phyloP scores from a whole-genome alignment of 2,888 invertebrate species.

The Tiphia femorata region DNA sequence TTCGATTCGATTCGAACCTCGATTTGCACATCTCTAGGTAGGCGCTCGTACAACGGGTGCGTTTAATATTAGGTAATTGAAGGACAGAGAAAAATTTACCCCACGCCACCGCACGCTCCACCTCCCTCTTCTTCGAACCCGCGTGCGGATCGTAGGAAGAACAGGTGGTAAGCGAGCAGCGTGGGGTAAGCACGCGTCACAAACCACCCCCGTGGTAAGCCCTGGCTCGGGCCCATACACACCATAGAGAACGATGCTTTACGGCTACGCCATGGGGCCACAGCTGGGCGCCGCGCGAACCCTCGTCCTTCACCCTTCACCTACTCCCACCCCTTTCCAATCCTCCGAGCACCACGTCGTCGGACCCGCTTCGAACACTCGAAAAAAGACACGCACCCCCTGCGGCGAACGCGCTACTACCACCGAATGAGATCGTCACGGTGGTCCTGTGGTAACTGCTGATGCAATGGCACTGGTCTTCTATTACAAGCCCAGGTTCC shows the following conservation, averaged over 20 bases:
- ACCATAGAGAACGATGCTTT: conserved; percentile 21
- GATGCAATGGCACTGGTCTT: too few species aligned
- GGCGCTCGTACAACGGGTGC: too few species aligned
- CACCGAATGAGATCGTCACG: too few species aligned
- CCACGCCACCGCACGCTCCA: too few species aligned
- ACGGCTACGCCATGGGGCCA: conserved; percentile 51
- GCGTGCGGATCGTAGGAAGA: conserved; percentile 29
- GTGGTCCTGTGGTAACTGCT: too few species aligned
- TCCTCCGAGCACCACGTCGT: conserved; percentile 25
- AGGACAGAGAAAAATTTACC: too few species aligned
- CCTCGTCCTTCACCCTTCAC: conserved; percentile 36
- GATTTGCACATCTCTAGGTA: too few species aligned
- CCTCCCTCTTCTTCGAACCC: too few species aligned
- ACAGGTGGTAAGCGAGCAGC: conserved; percentile 64
- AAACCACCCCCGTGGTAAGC: conserved; percentile 58
- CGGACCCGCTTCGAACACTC: conserved; percentile 34
- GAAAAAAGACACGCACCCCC: conserved; percentile 45
- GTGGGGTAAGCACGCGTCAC: conserved; percentile 61
- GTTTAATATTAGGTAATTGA: too few species aligned
- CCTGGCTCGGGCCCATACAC: conserved; percentile 33
- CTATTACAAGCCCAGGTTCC: too few species aligned
- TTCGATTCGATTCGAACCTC: too few species aligned
- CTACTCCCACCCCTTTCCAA: conserved; percentile 8
- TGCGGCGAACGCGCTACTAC: conserved; percentile 20
- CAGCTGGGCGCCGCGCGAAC: conserved; percentile 63